Conservation (phyloP, 2,888 invertebrate genomes). For the Prosopocoilus inquinatus region DNA sequence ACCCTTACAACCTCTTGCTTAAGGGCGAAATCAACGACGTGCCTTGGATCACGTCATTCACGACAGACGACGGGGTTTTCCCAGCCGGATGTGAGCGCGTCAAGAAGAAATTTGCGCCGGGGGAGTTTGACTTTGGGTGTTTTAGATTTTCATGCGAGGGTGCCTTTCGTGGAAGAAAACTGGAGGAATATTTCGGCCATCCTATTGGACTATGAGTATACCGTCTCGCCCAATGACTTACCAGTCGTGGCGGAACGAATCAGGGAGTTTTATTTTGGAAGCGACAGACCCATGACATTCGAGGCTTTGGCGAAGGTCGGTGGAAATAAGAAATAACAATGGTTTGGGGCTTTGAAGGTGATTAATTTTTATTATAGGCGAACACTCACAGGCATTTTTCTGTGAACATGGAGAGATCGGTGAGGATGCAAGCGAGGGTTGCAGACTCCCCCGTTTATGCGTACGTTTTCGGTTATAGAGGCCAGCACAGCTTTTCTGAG, state of each 20-base stretch:
- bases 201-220: slow-evolving; percentile 63
- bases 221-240: slow-evolving; percentile 52
- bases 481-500: slow-evolving; percentile 2
- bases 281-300: slow-evolving; percentile 26
- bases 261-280: slow-evolving; percentile 57
- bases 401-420: slow-evolving; percentile 55
- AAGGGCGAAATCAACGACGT: slow-evolving; percentile 59
- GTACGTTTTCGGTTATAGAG: slow-evolving; percentile 41
- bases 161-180: slow-evolving; percentile 53
- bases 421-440: slow-evolving; percentile 55
- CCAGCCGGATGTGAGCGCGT: slow-evolving; percentile 63
- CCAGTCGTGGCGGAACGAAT: slow-evolving; percentile 46
- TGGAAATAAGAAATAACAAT: not conserved
- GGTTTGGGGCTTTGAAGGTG: not conserved
- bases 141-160: slow-evolving; percentile 23
- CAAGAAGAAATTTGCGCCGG: not conserved
- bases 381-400: slow-evolving; percentile 62
- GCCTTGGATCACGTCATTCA: slow-evolving; percentile 65
- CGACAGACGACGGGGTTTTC: slow-evolving; percentile 67
- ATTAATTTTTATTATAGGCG: slow-evolving; percentile 45
- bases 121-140: slow-evolving; percentile 45
- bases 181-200: slow-evolving; percentile 63
- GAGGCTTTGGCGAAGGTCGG: not conserved
- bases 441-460: slow-evolving; percentile 59
- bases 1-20: slow-evolving; percentile 59